phyloP scores from a whole-genome alignment of 2,113 vertebrate species.

The Oplegnathus fasciatus region DNA sequence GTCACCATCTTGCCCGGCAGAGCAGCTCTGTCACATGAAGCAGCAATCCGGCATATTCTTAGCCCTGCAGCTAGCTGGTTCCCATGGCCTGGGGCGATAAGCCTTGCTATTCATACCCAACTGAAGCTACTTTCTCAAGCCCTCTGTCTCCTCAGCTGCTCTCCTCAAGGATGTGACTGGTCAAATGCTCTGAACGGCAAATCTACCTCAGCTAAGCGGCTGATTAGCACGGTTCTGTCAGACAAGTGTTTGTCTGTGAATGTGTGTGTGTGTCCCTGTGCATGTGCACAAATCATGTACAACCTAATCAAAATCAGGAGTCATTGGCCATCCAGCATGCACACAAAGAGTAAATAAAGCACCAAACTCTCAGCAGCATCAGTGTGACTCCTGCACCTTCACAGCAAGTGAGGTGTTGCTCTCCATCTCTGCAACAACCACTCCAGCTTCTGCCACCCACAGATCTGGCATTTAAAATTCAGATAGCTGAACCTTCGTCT shows the following conservation, averaged over 20 bases:
- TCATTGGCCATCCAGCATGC: neutral
- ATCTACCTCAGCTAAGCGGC: slow-evolving; percentile 33
- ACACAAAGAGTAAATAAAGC: slow-evolving; percentile 1
- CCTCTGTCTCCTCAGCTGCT: slow-evolving; percentile 25
- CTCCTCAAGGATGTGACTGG: slow-evolving; percentile 49
- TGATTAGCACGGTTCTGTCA: slow-evolving; percentile 30
- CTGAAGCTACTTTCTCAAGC: slow-evolving; percentile 57
- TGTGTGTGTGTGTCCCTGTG: neutral
- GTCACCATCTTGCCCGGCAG: slow-evolving; percentile 55
- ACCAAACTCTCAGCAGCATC: neutral
- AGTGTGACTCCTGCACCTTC: neutral
- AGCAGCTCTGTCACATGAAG: slow-evolving; percentile 57
- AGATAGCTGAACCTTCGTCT: slow-evolving; percentile 20
- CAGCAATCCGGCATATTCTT: slow-evolving; percentile 59
- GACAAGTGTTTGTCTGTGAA: neutral
- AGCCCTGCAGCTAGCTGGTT: slow-evolving; percentile 59
- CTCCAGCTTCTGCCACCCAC: slow-evolving; percentile 20
- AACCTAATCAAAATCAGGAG: neutral
- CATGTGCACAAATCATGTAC: neutral
- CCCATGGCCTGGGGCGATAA: slow-evolving; percentile 69
- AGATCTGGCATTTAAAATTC: slow-evolving; percentile 32
- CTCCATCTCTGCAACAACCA: slow-evolving; percentile 8
- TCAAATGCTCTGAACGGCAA: slow-evolving; percentile 37
- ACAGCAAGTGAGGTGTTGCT: neutral
- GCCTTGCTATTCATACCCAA: slow-evolving; percentile 70